phyloP scores from a whole-genome alignment of 2,113 vertebrate genomes.

The Ictalurus furcatus region DNA sequence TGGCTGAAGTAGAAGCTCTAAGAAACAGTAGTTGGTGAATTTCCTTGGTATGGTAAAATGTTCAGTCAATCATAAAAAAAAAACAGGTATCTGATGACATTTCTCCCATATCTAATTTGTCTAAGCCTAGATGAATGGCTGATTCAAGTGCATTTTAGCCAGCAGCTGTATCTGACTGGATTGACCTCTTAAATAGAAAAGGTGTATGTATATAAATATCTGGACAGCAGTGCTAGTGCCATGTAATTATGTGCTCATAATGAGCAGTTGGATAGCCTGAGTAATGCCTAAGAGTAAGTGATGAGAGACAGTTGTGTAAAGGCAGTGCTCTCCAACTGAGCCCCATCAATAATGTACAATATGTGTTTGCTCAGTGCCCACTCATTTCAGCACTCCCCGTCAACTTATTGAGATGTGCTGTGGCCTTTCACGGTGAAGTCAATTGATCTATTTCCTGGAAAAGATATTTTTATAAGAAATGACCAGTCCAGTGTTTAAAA shows the following conservation, averaged over 20 bases:
- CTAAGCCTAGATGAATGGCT: background rate
- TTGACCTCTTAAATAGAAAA: background rate
- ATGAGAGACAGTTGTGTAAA: conserved; percentile 41
- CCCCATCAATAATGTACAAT: conserved; percentile 61
- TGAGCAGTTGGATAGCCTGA: conserved; percentile 11
- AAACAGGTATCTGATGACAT: background rate
- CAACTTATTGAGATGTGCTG: background rate
- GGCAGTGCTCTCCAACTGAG: conserved; percentile 43
- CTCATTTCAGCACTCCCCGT: conserved; percentile 40
- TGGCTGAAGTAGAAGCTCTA: background rate
- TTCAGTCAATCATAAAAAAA: background rate
- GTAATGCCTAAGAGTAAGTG: conserved; percentile 1
- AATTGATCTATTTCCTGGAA: background rate
- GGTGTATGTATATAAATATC: conserved; percentile 1
- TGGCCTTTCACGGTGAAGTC: background rate
- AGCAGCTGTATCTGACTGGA: background rate
- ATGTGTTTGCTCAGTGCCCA: conserved; percentile 42
- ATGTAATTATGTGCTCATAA: conserved; percentile 17
- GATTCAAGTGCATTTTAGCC: background rate
- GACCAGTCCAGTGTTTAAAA: background rate
- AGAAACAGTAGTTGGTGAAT: conserved; percentile 1
- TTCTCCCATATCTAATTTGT: background rate
- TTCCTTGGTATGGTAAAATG: background rate
- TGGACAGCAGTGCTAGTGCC: background rate
- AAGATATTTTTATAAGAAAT: background rate